Evolutionary conservation across 1,140 invertebrate species (phyloP).

Genomic region (Goniozus legneri): DNA sequence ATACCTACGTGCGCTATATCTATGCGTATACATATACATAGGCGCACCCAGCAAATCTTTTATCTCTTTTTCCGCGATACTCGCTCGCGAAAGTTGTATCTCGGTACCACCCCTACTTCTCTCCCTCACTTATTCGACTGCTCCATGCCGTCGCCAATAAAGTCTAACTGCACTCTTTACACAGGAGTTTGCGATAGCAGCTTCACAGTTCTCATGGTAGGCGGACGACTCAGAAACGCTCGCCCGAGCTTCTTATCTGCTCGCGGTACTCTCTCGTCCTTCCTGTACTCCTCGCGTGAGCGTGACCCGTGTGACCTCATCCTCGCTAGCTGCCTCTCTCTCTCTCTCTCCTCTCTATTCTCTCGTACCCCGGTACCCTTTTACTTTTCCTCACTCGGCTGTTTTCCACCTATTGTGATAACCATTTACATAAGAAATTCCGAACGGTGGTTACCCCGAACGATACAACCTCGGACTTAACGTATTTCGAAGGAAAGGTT

Average conservation of each 20-base stretch:
- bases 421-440: constrained; percentile 40
- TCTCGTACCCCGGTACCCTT: constrained; percentile 3
- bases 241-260: constrained; percentile 20
- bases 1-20: not conserved
- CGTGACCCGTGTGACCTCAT: too few species aligned
- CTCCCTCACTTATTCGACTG: constrained; percentile 6
- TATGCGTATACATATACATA: too few species aligned
- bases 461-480: too few species aligned
- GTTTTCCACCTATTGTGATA: constrained; percentile 36
- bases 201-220: constrained; percentile 12
- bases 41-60: too few species aligned
- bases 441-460: too few species aligned
- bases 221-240: constrained; percentile 31
- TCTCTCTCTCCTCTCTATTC: constrained; percentile 6
- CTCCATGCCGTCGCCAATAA: constrained; percentile 25
- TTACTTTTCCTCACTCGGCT: constrained; percentile 11
- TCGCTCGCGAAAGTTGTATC: constrained; percentile 1
- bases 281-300: not conserved
- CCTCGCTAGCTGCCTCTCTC: constrained; percentile 8
- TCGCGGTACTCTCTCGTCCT: not conserved
- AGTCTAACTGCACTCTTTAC: constrained; percentile 28
- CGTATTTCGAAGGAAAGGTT: too few species aligned
- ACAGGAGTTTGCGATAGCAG: constrained; percentile 22
- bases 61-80: too few species aligned
- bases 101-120: not conserved